Base-by-base conservation (phyloP, 1,140 invertebrate genomes). In the Danaus plexippus region DNA sequence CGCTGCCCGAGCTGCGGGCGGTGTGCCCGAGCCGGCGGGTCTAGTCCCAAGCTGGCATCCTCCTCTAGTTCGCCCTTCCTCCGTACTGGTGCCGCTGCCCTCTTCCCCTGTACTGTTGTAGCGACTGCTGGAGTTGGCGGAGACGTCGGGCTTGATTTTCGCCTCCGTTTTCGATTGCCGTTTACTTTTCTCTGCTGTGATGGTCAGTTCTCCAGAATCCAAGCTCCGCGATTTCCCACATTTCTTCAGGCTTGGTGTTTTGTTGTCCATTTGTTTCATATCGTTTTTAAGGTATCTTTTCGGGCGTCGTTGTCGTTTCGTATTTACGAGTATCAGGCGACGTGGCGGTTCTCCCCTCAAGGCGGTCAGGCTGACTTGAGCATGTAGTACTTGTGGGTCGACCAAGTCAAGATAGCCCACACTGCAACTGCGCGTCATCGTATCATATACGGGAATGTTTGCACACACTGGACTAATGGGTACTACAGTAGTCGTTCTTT, bases 381-480 rank as follows among this genome's bases (percentile, higher is more conserved):
- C 92, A 10, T 92, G 92, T 3, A 93, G 89, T 59, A 93, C 88
- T 57, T 91, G 90, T 0, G 90, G 90, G 65, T 95, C 94, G 0
- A 95, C 92, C 45, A 93, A 88, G 66, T 95, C 94, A 54, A 96
- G 85, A 68, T 95, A 95, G 1, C 94, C 94, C 1, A 95, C 94
- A 73, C 94, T 95, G 72, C 94, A 95, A 67, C 94, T 95, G 10
- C 94, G 87, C 1, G 93, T 92, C 76, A 94, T 95, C 0, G 92
- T 91, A 59, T 94, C 92, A n/a, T 87, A 86, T 1, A 89, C 77
- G 3, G 85, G 81, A 15, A 81, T 65, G 54, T 66, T 80, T 6
- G 77, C 73, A 63, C 88, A 90, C 0, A 90, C 88, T 0, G 91
- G 91, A 13, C 91, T 91, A 41, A 92, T 92, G 0, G 91, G 91